Conservation (phyloP, 1,140 invertebrate genomes). For the Atta texana region DNA sequence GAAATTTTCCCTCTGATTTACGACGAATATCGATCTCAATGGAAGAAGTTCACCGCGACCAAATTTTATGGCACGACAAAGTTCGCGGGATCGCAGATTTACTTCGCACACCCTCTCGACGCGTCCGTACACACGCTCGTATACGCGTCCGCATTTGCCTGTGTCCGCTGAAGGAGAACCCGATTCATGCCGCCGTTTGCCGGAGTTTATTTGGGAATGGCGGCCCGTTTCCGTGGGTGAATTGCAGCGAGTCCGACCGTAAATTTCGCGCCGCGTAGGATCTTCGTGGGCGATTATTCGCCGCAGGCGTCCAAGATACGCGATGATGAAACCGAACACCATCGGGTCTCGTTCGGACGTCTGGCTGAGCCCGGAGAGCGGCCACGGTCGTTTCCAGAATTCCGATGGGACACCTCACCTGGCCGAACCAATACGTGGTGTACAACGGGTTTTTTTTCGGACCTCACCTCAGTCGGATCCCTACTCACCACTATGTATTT, state of each 20-base stretch:
- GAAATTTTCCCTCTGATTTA: background rate
- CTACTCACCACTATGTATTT: slow-evolving; percentile 4
- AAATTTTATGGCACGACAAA: slow-evolving; percentile 19
- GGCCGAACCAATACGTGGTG: slow-evolving; percentile 49
- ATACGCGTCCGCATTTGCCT: background rate
- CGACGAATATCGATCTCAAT: slow-evolving; percentile 23
- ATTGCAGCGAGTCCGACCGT: slow-evolving; percentile 76
- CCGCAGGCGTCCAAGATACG: slow-evolving; percentile 78
- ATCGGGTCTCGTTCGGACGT: slow-evolving; percentile 73
- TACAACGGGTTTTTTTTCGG: slow-evolving; percentile 58
- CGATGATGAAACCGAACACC: slow-evolving; percentile 78
- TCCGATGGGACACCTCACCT: slow-evolving; percentile 77
- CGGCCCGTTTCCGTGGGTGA: slow-evolving; percentile 77
- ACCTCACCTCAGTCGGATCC: background rate
- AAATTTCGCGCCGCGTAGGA: slow-evolving; percentile 76
- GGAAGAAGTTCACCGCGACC: background rate
- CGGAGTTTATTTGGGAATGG: slow-evolving; percentile 77
- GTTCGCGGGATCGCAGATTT: slow-evolving; percentile 41
- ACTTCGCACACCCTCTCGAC: slow-evolving; percentile 31
- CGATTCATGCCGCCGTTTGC: slow-evolving; percentile 75
- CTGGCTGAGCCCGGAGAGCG: slow-evolving; percentile 67
- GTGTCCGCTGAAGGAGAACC: slow-evolving; percentile 32
- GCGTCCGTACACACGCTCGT: slow-evolving; percentile 48
- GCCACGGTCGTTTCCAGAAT: slow-evolving; percentile 75
- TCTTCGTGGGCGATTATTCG: slow-evolving; percentile 79